These are phyloP conservation scores for Pilophorus perplexus DNA, from an alignment of 2,888 invertebrate species.

Conservation along the genomic window DNA sequence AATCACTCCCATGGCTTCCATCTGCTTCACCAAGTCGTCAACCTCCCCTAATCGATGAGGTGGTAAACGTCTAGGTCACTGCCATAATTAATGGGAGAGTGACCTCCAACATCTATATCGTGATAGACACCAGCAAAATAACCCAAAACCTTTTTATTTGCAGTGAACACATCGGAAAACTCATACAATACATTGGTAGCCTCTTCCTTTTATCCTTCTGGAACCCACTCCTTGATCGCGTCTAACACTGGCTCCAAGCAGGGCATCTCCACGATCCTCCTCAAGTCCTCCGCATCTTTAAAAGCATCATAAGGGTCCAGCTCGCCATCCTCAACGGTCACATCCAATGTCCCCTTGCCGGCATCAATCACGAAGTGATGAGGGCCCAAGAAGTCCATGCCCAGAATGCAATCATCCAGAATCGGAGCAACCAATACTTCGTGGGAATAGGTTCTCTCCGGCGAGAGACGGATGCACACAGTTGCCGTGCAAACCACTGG, in stretches of 20 bases:
- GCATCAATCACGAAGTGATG: background rate
- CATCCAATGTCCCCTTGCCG: background rate
- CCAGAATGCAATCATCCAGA: background rate
- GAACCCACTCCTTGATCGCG: background rate
- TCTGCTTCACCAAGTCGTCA: background rate
- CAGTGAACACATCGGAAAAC: background rate
- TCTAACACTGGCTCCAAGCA: background rate
- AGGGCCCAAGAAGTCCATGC: background rate
- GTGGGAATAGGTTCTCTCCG: background rate
- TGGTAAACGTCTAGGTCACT: background rate
- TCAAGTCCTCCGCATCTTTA: background rate
- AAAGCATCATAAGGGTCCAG: background rate
- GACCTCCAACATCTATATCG: background rate
- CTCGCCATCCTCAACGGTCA: background rate
- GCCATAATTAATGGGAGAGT: background rate
- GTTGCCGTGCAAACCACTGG: background rate
- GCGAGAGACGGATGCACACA: background rate
- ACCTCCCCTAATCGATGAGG: background rate
- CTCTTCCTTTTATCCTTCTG: background rate
- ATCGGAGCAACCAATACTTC: background rate
- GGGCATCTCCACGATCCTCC: background rate
- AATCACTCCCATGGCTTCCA: slow-evolving; percentile 45
- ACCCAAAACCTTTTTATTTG: background rate
- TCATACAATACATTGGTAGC: background rate
- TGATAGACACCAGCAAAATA: background rate